Evolutionary conservation across 2,113 vertebrate species (phyloP).

Genomic region (Ictalurus furcatus): DNA sequence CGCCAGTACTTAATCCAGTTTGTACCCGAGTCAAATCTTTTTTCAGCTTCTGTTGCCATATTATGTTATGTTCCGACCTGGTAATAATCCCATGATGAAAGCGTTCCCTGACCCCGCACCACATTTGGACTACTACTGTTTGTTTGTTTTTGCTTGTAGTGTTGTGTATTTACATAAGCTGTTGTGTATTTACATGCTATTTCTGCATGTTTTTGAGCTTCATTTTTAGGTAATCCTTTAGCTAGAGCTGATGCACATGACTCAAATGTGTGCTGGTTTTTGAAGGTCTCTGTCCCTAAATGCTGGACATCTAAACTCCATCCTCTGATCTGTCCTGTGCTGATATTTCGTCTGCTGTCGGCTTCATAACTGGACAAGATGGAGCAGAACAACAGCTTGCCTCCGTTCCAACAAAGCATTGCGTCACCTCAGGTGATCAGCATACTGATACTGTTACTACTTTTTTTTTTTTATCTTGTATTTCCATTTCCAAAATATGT

Average conservation of each 20-base stretch:
- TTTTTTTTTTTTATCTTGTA: too few species aligned
- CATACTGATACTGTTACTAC: background rate
- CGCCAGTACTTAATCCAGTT: background rate
- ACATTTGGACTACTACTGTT: background rate
- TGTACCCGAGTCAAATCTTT: background rate
- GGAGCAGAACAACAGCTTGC: conserved; percentile 97
- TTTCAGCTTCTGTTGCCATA: background rate
- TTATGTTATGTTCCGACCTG: background rate
- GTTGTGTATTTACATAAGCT: too few species aligned
- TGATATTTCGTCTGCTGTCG: conserved; percentile 22
- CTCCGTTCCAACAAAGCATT: conserved; percentile 87
- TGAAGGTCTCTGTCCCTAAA: background rate
- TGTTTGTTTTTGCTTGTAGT: background rate
- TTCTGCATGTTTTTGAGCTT: background rate
- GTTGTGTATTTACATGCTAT: background rate
- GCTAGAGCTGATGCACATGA: background rate
- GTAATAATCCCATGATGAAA: too few species aligned
- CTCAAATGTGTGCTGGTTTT: background rate
- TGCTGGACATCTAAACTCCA: background rate
- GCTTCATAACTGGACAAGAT: conserved; percentile 71
- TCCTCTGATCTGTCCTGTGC: background rate
- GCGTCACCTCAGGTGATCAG: conserved; percentile 90
- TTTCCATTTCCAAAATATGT: background rate
- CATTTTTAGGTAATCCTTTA: background rate
- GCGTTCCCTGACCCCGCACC: background rate